phyloP scores from a whole-genome alignment of 37 sponge, comb jelly and placozoan genomes.

The Crambe crambe region DNA sequence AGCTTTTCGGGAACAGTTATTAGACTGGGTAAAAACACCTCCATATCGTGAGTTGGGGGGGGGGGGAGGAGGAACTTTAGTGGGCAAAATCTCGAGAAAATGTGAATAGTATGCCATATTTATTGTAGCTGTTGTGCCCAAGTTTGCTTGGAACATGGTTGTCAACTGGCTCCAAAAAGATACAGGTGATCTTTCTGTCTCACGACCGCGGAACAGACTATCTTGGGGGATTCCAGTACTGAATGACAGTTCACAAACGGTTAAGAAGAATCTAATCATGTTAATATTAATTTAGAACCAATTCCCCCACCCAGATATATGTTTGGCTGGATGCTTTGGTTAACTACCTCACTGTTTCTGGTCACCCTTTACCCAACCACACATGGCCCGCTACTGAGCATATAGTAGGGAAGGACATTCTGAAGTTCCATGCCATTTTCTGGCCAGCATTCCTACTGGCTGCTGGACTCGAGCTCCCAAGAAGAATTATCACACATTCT shows the following conservation, averaged over 20 bases:
- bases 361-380: slow-evolving; percentile 43
- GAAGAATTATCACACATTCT: slow-evolving; percentile 65
- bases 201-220: slow-evolving; percentile 61
- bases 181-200: slow-evolving; percentile 77
- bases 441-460: slow-evolving; percentile 93
- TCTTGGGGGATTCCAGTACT: slow-evolving; percentile 86
- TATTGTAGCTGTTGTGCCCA: slow-evolving; percentile 73
- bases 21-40: slow-evolving; percentile 59
- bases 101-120: too few species aligned
- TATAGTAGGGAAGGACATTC: slow-evolving; percentile 76
- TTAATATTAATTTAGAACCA: not conserved
- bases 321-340: slow-evolving; percentile 93
- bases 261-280: not conserved
- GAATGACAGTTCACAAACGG: slow-evolving; percentile 73
- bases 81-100: not conserved
- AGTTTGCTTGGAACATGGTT: slow-evolving; percentile 43
- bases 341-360: slow-evolving; percentile 91
- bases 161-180: slow-evolving; percentile 35
- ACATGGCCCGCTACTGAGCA: slow-evolving; percentile 84
- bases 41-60: slow-evolving; percentile 57
- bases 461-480: slow-evolving; percentile 64
- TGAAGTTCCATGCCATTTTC: slow-evolving; percentile 80
- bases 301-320: slow-evolving; percentile 52
- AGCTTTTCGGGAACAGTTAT: slow-evolving; percentile 55
- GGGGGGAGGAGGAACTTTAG: not conserved